Conservation (phyloP, 2,888 invertebrate species). For the Thereva unica region DNA sequence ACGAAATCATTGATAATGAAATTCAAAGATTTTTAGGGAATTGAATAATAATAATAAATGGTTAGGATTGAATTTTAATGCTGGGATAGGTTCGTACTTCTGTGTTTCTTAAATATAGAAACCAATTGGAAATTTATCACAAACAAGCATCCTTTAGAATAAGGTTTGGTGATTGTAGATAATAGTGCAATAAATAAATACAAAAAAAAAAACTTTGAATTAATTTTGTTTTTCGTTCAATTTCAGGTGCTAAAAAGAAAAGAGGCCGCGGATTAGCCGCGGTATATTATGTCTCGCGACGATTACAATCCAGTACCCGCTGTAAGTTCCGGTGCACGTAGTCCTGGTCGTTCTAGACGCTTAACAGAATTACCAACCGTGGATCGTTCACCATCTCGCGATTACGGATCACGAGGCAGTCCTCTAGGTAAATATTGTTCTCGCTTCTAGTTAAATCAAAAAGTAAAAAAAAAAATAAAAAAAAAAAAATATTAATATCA, state of each 20-base stretch:
- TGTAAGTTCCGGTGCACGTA: slow-evolving; percentile 69
- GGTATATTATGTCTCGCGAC: slow-evolving; percentile 60
- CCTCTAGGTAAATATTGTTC: slow-evolving; percentile 60
- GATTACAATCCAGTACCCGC: slow-evolving; percentile 62
- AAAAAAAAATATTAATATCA: no score
- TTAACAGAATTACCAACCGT: slow-evolving; percentile 79
- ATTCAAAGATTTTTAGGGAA: no score
- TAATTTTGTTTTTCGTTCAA: slow-evolving; percentile 9
- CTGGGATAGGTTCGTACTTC: no score
- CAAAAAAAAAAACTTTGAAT: slow-evolving; percentile 8
- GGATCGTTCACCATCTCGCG: slow-evolving; percentile 85
- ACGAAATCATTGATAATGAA: no score
- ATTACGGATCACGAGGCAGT: slow-evolving; percentile 68
- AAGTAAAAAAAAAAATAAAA: no score
- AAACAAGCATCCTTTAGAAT: not conserved
- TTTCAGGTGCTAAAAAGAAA: slow-evolving; percentile 31
- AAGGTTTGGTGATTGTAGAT: not conserved
- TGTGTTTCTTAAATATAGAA: no score
- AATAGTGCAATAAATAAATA: not conserved
- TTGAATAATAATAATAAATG: no score
- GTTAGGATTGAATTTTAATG: no score
- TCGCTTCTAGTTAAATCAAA: no score
- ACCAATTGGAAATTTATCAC: no score
- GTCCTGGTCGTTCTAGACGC: slow-evolving; percentile 66
- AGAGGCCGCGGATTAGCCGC: slow-evolving; percentile 57